These are phyloP conservation scores for Acleris cristana DNA, from an alignment of 2,888 invertebrate species.

Conservation along the genomic window DNA sequence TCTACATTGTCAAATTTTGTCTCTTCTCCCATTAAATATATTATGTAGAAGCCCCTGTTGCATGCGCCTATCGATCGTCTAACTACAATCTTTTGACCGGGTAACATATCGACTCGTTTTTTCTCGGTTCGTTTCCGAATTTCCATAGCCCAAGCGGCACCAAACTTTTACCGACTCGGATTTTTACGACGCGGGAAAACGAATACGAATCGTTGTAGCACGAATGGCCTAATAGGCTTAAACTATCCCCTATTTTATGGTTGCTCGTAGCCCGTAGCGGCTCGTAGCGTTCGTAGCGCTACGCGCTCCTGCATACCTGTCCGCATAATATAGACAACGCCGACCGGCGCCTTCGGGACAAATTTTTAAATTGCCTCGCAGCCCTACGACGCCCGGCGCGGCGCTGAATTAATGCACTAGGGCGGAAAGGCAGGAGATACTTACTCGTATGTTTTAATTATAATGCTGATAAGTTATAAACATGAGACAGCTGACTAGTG, in stretches of 20 bases:
- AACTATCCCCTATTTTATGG: not conserved
- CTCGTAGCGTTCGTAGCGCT: conserved; percentile 56
- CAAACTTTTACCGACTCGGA: too few relatives aligned
- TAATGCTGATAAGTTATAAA: not conserved
- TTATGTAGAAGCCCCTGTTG: too few relatives aligned
- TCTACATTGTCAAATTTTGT: too few relatives aligned
- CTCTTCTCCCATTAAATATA: too few relatives aligned
- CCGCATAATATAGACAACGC: conserved; percentile 70
- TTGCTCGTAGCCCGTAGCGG: conserved; percentile 43
- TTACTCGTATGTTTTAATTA: not conserved
- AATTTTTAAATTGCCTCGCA: conserved; percentile 77
- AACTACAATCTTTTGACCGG: too few relatives aligned
- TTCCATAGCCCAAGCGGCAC: too few relatives aligned
- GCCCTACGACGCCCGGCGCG: conserved; percentile 56
- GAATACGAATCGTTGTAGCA: conserved; percentile 14
- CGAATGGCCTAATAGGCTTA: not conserved
- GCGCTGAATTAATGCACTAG: conserved; percentile 23
- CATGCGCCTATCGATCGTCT: too few relatives aligned
- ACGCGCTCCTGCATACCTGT: conserved; percentile 57
- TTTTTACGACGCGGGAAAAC: conserved; percentile 44
- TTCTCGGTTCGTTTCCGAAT: too few relatives aligned
- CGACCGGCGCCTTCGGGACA: conserved; percentile 64
- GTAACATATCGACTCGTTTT: too few relatives aligned
- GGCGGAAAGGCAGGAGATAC: not conserved
- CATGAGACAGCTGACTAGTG: not conserved